Conservation (phyloP, 2,113 vertebrate genomes). For the Takifugu bimaculatus region DNA sequence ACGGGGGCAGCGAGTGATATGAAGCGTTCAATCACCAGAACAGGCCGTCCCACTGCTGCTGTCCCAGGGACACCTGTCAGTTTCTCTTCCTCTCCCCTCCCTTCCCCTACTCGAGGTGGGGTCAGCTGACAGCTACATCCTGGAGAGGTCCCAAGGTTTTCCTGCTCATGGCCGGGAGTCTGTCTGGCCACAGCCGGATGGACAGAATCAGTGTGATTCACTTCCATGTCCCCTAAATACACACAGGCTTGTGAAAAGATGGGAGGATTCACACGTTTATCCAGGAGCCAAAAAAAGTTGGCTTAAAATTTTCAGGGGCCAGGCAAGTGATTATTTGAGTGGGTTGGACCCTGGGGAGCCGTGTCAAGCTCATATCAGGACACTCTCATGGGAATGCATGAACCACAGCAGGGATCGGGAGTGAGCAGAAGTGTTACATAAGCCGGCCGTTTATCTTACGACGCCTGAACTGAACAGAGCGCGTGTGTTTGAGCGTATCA, state of each 20-base stretch:
- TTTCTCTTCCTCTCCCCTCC: constrained; percentile 19
- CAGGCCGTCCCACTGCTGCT: not conserved
- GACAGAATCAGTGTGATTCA: constrained; percentile 30
- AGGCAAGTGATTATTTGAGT: constrained; percentile 45
- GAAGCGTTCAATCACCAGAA: constrained; percentile 33
- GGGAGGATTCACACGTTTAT: not conserved
- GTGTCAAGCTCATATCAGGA: constrained; percentile 23
- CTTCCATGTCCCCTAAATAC: constrained; percentile 14
- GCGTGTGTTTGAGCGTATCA: not conserved
- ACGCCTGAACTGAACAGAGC: not conserved
- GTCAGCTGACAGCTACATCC: constrained; percentile 75
- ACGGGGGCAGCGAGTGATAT: not conserved
- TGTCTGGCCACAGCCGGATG: constrained; percentile 58
- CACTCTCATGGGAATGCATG: constrained; percentile 38
- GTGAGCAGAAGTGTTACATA: constrained; percentile 20
- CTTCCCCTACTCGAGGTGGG: constrained; percentile 35
- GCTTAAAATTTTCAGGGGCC: not conserved
- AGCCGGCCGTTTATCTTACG: constrained; percentile 26
- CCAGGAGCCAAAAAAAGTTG: not conserved
- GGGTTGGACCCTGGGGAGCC: constrained; percentile 26
- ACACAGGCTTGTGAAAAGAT: constrained; percentile 23
- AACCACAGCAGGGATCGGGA: constrained; percentile 37
- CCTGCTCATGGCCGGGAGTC: constrained; percentile 54
- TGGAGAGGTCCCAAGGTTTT: constrained; percentile 66
- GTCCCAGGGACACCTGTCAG: constrained; percentile 55